Evolutionary conservation across 2,797 vertebrate genomes (phyloP), one percentile per base, ranked within the genome.

Genomic region (Notolabrus celidotus): DNA sequence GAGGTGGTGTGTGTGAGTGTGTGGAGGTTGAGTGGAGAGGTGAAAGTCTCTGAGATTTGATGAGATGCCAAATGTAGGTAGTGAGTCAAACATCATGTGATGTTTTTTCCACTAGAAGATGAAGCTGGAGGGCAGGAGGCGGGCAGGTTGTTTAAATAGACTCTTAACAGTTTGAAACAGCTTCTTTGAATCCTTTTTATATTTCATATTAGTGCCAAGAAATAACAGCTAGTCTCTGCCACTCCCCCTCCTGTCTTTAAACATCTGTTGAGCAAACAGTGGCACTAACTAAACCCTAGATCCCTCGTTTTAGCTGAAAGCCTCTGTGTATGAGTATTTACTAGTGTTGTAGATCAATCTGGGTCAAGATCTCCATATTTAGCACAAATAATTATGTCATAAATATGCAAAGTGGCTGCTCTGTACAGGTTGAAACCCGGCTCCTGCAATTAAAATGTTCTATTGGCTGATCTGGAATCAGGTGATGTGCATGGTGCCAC

Each of bases 41-140:
- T 72, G 53, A 74, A 67, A 46, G 65, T 69, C 47, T 42, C 25
- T 50, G 53, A 58, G 70, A 54, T 46, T 54, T 80, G 46, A 63
- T 10, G 10, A 31, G 47, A 41, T 23, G 59, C 58, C 49, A 76
- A 61, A 67, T 33, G 34, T 29, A 16, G 12, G 38, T 20, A 53
- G 54, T 49, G 41, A 78, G 47, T 55, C 47, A 56, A 60, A 53
- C 41, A 34, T 42, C 52, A 22, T 23, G 10, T 34, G 42, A 5
- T 39, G n/a, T 60, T 54, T 61, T 46, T 38, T 20, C 20, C 20
- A 15, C 31, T 29, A 19, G 4, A n/a, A 51, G 38, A 9, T 29
- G 6, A 47, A 12, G 46, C 11, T 62, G 58, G 12, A 47, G 46
- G 22, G 42, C 15, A 56, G 58, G 46, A 25, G 23, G 46, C 5